Conservation (phyloP, 2,888 invertebrate species). For the Drosophila heteroneura region DNA sequence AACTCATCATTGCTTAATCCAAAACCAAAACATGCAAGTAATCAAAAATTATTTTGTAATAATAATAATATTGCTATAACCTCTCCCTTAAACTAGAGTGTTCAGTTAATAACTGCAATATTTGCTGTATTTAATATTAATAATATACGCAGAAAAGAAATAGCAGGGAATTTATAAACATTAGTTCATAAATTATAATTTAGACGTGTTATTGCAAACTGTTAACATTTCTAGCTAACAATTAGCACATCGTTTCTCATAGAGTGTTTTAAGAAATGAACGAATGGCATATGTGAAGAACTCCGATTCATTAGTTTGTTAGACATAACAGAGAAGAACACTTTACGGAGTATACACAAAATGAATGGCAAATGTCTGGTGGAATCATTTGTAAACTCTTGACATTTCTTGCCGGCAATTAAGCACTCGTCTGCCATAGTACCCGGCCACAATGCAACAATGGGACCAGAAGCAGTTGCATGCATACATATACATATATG, state of each 20-base stretch:
- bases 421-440: constrained; percentile 48
- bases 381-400: constrained; percentile 35
- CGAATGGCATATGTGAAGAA: background rate
- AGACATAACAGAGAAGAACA: background rate
- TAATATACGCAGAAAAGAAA: background rate
- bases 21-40: background rate
- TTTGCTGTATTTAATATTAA: background rate
- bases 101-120: background rate
- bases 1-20: background rate
- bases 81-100: background rate
- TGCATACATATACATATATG: background rate
- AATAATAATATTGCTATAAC: background rate
- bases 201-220: background rate
- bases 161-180: background rate
- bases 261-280: background rate
- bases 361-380: constrained; percentile 19
- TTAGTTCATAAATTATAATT: background rate
- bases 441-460: constrained; percentile 42
- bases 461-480: constrained; percentile 19
- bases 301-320: background rate
- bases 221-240: background rate
- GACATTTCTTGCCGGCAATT: constrained; percentile 58
- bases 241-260: background rate
- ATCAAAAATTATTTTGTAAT: background rate
- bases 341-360: background rate